These are phyloP conservation scores for Andrena chrysosceles DNA, from an alignment of 2,888 invertebrate species.

Conservation along the genomic window DNA sequence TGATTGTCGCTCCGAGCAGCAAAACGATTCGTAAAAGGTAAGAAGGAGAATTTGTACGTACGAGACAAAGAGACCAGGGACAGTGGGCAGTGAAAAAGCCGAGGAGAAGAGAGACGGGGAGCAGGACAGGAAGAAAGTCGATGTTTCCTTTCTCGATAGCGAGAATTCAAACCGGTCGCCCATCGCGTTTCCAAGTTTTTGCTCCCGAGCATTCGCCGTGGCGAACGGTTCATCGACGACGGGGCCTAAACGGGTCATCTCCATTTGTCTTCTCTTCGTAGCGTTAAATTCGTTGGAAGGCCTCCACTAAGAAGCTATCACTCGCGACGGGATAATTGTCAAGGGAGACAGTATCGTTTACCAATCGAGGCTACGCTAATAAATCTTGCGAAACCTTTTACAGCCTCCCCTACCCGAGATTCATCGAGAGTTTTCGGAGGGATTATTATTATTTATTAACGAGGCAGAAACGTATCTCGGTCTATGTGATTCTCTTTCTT, in stretches of 20 bases:
- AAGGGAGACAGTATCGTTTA: not conserved
- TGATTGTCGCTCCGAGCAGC: constrained; percentile 11
- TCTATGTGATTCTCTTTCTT: too few relatives aligned
- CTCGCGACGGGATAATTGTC: not conserved
- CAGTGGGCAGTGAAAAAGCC: not conserved
- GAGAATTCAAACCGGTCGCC: constrained; percentile 78
- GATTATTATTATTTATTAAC: not conserved
- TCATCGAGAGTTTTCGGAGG: not conserved
- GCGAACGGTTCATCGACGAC: constrained; percentile 70
- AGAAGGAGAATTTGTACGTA: constrained; percentile 27
- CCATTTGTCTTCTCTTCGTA: constrained; percentile 38
- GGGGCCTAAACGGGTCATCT: constrained; percentile 71
- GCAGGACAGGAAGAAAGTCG: constrained; percentile 64
- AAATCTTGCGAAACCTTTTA: not conserved
- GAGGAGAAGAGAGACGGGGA: constrained; percentile 36
- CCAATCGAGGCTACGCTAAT: not conserved
- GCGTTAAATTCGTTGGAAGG: constrained; percentile 18
- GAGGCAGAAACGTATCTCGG: too few relatives aligned
- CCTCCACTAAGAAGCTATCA: not conserved
- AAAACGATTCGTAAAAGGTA: constrained; percentile 40
- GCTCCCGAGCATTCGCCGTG: constrained; percentile 43
- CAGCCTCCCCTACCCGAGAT: not conserved
- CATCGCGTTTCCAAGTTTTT: constrained; percentile 73
- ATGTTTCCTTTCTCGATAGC: constrained; percentile 73
- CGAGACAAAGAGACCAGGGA: constrained; percentile 29